Evolutionary conservation across 2,888 invertebrate species (phyloP), one percentile per base, ranked within the genome.

Genomic region (Cynaeus angustus): DNA sequence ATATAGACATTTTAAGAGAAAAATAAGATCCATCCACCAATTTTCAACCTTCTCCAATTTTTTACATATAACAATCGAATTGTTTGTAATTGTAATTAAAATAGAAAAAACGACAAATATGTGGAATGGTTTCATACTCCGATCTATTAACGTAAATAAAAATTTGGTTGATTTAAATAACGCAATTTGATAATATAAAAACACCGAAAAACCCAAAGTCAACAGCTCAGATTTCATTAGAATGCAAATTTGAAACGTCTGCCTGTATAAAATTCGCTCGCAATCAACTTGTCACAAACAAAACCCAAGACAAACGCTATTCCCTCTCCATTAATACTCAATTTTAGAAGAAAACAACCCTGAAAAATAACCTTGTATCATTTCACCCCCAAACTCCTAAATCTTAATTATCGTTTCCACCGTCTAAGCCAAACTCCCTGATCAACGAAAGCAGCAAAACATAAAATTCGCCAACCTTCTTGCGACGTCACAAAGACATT

Each of bases 401-500:
- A n/a, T 41, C 41, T 41, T 41, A 41, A 41, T 41, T 41, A 12
- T 37, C 16, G 26, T 6, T 26, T 48, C 48, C 21, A n/a, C 28
- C 52, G 28, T 12, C 13, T 13, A 0, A 8, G 26, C 10, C 26
- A 48, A 48, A 48, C 9, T 48, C n/a, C 1, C 33, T 4, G 33
- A 33, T 33, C 33, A 4, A 2, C 1, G 33, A 33, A 33, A n/a
- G 41, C 41, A 41, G 3, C 41, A 41, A 41, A 41, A 52, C 52
- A 28, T 13, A 21, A 28, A 13, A 48, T 26, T 12, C n/a, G 10
- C 21, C 9, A 21, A 21, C 14, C 21, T 10, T 26, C 52, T 13
- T 30, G 28, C 30, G 33, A 55, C 55, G 55, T 55, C 55, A 55
- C 38, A 55, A 3, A 6, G 21, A 55, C 55, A 55, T 38, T 52